Base-by-base conservation (phyloP, 2,888 invertebrate genomes). In the Caenorhabditis doughertyi region DNA sequence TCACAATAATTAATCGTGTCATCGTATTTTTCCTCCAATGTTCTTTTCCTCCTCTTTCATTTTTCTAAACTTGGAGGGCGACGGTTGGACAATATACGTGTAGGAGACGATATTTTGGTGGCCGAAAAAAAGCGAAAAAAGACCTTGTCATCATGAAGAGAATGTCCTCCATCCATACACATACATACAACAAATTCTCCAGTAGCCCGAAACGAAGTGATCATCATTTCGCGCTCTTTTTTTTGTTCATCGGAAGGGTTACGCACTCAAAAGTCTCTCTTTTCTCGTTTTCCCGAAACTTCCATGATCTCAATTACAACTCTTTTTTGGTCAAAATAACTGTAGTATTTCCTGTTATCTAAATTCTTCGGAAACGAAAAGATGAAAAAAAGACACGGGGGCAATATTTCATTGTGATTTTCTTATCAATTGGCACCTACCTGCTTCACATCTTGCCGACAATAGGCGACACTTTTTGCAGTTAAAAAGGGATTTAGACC, bases 1-100 rank as follows among this genome's bases (percentile, higher is more conserved):
- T 65, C 65, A 65, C 73, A 51, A 65, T 72, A 72, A 72, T 72
- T 72, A 72, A 72, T 72, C 72, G 72, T 72, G 72, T 72, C 72
- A 72, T 56, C 64, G 53, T 55, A 44, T 44, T 58, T 67, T 44
- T 32, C 32, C 9, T 42, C 18, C 58, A 21, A 56, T 51, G 67
- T 35, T 49, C 21, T 64, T 39, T 39, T 39, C 18, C 21, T 55
- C n/a, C 68, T 42, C 9, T 21, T 13, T 9, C 44, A n/a, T 55
- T 29, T 13, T 55, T 55, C 42, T 27, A 47, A 53, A 67, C 51
- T 53, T 55, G 55, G 55, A 29, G 18, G 53, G 53, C 53, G 7
- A 7, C 21, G 35, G n/a, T n/a, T n/a, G n/a, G n/a, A 67, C 51
- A 23, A 51, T 18, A 13, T 32, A 25, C 35, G 53, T 51, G 44